These are phyloP conservation scores for Pitta sordida DNA, from an alignment of 2,113 vertebrate genomes.

Conservation along the genomic window DNA sequence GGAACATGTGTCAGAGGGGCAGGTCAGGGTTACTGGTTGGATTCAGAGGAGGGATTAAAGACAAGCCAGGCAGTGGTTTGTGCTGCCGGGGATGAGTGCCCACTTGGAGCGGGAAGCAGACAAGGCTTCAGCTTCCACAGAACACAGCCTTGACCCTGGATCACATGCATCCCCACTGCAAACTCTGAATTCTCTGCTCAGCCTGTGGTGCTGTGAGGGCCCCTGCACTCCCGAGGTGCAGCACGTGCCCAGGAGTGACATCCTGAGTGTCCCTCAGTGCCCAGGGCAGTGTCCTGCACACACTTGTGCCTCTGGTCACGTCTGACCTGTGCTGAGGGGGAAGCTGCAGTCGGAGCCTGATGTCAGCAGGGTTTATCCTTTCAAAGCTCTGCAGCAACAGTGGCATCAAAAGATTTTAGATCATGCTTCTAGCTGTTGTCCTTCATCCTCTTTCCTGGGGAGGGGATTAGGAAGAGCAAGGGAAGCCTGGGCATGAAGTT, in stretches of 20 bases:
- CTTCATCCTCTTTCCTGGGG: background rate
- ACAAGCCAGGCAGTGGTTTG: background rate
- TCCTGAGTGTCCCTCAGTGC: background rate
- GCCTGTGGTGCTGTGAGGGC: background rate
- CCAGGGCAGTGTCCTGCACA: fast-evolving
- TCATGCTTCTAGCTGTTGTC: background rate
- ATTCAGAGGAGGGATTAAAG: background rate
- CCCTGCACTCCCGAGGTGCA: fast-evolving
- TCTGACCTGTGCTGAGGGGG: background rate
- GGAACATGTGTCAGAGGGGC: background rate
- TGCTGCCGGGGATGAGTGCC: background rate
- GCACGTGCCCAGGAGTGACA: fast-evolving
- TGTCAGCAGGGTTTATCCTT: background rate
- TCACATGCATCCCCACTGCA: background rate
- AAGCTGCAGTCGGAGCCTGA: background rate
- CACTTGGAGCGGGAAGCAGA: fast-evolving
- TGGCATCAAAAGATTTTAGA: background rate
- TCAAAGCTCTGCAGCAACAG: background rate
- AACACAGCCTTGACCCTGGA: fast-evolving
- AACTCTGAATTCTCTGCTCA: background rate
- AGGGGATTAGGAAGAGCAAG: background rate
- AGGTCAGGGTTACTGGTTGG: background rate
- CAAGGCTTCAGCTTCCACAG: background rate
- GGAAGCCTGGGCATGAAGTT: background rate
- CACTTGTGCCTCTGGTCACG: fast-evolving